Conservation (phyloP, 2,113 vertebrate species). For the Eupsittula cactorum region DNA sequence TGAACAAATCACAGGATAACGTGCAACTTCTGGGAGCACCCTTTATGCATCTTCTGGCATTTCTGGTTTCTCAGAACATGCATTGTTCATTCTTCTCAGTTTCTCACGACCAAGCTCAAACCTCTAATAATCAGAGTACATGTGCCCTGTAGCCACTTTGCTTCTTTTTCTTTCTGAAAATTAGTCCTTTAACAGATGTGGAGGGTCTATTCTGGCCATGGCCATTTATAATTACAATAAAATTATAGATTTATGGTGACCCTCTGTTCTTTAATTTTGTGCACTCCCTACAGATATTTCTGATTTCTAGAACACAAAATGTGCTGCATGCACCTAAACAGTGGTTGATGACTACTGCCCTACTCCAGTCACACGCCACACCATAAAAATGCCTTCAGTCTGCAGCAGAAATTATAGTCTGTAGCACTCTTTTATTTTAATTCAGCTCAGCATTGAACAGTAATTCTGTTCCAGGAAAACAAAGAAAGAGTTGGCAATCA, state of each 20-base stretch:
- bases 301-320: neutral
- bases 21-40: neutral
- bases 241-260: neutral
- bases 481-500: constrained; percentile 42
- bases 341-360: neutral
- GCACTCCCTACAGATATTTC: neutral
- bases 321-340: neutral
- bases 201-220: neutral
- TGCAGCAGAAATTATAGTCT: neutral
- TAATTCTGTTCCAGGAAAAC: constrained; percentile 26
- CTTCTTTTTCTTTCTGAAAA: neutral
- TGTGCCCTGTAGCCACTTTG: neutral
- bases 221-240: neutral
- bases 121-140: neutral
- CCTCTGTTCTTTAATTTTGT: neutral
- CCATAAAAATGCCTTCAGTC: constrained; percentile 7
- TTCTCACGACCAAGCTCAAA: neutral
- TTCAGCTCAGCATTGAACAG: neutral
- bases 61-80: neutral
- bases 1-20: neutral
- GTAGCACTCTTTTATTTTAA: constrained; percentile 9
- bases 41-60: neutral
- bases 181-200: neutral
- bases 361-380: neutral
- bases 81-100: neutral